A percentile compares a stretch with the other conserved stretches of the same genome.
Conservation (phyloP, 2,113 vertebrate genomes). For the Brachyistius frenatus region DNA sequence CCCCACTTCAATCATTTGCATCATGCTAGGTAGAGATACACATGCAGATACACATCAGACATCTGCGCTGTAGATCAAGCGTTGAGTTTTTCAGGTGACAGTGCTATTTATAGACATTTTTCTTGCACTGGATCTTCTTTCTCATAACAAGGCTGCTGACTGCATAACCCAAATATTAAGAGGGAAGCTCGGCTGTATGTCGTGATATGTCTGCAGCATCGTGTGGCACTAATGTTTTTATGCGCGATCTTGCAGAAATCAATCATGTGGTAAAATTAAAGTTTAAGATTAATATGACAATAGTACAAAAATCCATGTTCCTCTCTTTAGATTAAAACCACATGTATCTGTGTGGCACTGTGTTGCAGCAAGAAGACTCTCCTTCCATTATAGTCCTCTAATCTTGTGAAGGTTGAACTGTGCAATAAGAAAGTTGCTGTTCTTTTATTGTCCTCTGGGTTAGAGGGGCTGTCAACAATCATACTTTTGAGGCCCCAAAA, state of each 20-base stretch:
- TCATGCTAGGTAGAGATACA: slow-evolving; percentile 23
- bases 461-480: not conserved
- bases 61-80: slow-evolving; percentile 28
- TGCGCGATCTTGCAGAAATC: not conserved
- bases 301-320: too few species aligned
- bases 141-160: slow-evolving; percentile 3
- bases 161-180: slow-evolving; percentile 8
- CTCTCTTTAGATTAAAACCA: too few species aligned
- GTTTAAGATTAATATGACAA: too few species aligned
- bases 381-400: too few species aligned
- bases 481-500: not conserved
- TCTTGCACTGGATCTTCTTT: slow-evolving; percentile 19
- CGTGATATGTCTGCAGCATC: not conserved
- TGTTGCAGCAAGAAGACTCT: too few species aligned
- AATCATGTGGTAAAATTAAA: not conserved
- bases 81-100: slow-evolving; percentile 18
- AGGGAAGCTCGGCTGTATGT: not conserved
- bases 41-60: slow-evolving; percentile 34
- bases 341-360: too few species aligned
- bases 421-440: not conserved
- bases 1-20: slow-evolving; percentile 49
- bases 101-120: slow-evolving; percentile 37
- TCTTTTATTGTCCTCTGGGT: not conserved
- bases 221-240: not conserved
- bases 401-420: too few species aligned